Evolutionary conservation across 2,797 vertebrate species (phyloP).

Genomic region (Carduelis carduelis): DNA sequence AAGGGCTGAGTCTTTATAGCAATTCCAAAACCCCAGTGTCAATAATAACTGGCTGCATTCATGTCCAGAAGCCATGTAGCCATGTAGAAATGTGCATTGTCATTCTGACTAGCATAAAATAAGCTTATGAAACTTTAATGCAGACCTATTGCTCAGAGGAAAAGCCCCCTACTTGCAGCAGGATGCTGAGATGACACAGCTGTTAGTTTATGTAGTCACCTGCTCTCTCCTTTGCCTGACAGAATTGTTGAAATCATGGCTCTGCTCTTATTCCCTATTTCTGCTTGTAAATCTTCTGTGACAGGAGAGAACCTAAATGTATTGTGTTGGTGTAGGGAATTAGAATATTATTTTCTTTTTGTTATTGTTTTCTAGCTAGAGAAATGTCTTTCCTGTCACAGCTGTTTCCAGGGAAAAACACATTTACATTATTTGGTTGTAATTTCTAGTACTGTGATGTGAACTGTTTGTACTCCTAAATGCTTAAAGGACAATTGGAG

Average conservation of each 20-base stretch:
- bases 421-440: background rate
- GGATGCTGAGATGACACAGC: background rate
- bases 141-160: background rate
- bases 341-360: background rate
- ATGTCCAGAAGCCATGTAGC: background rate
- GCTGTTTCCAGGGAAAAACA: background rate
- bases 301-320: background rate
- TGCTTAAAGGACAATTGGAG: background rate
- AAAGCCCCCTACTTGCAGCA: background rate
- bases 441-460: background rate
- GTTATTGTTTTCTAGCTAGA: background rate
- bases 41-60: background rate
- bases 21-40: background rate
- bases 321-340: background rate
- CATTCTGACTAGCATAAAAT: background rate
- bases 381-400: background rate
- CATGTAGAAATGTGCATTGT: background rate
- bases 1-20: background rate
- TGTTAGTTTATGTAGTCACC: background rate
- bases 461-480: background rate
- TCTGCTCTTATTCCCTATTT: background rate
- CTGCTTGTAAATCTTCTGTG: background rate
- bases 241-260: background rate
- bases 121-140: background rate
- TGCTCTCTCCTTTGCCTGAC: background rate